These are phyloP conservation scores for Taphrorychus bicolor DNA, from an alignment of 2,888 invertebrate genomes.

Conservation along the genomic window DNA sequence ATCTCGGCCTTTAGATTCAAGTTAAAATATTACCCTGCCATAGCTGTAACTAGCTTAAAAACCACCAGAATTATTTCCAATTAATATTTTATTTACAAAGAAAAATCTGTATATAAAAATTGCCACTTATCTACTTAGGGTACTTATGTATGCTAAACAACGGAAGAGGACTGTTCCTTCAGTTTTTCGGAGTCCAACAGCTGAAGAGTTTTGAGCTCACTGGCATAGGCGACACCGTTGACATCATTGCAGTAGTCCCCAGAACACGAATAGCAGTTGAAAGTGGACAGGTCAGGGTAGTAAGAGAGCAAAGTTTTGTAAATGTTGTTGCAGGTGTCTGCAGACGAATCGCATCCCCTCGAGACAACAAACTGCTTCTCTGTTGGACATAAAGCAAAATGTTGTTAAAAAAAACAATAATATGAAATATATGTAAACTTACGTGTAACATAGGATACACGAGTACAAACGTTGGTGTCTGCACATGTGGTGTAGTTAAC, in stretches of 20 bases:
- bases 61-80: background rate
- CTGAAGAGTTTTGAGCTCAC: slow-evolving; percentile 1
- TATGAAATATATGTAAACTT: slow-evolving; percentile 10
- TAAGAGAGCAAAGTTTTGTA: slow-evolving; percentile 16
- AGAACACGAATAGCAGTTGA: slow-evolving; percentile 33
- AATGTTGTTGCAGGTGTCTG: slow-evolving; percentile 35
- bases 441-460: slow-evolving; percentile 39
- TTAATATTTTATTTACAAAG: background rate
- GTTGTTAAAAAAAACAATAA: background rate
- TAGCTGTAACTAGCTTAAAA: background rate
- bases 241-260: slow-evolving; percentile 29
- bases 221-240: slow-evolving; percentile 12
- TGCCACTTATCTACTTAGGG: background rate
- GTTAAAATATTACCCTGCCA: slow-evolving; percentile 1
- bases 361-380: slow-evolving; percentile 37
- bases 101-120: background rate
- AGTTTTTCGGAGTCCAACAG: background rate
- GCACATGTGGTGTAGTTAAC: slow-evolving; percentile 31
- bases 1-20: background rate
- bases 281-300: slow-evolving; percentile 33
- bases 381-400: slow-evolving; percentile 4
- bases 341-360: slow-evolving; percentile 29
- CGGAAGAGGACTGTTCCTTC: background rate
- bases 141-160: background rate
- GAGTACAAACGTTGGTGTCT: slow-evolving; percentile 32